A percentile compares a stretch with the other conserved stretches of the same genome.
Evolutionary conservation across 2,888 invertebrate species (phyloP).

Genomic region (Seira musarum): DNA sequence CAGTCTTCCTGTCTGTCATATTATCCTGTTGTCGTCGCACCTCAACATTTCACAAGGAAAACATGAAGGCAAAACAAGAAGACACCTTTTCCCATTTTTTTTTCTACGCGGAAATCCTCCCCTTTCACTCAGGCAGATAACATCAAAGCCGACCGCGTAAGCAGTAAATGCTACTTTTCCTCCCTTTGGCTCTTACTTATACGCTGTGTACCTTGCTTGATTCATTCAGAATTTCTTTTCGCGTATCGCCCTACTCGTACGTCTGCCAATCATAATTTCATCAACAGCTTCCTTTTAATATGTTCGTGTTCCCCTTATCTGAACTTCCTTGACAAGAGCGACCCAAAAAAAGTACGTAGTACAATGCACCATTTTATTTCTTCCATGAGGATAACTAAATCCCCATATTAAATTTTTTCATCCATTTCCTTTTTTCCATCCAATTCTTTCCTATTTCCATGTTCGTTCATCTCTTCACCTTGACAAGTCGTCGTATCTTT

Average conservation of each 20-base stretch:
- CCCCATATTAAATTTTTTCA: not conserved
- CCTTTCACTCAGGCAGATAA: constrained; percentile 6
- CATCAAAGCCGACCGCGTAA: constrained; percentile 2
- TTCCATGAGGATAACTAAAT: constrained; percentile 10
- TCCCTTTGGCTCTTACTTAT: not conserved
- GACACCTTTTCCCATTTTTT: constrained; percentile 40
- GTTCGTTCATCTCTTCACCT: constrained; percentile 36
- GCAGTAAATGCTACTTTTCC: not conserved
- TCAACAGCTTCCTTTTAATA: constrained; percentile 44
- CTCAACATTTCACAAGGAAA: not conserved
- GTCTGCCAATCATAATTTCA: constrained; percentile 60
- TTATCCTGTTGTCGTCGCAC: not conserved
- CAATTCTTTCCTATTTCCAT: constrained; percentile 20
- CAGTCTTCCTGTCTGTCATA: constrained; percentile 37
- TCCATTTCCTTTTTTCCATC: constrained; percentile 24
- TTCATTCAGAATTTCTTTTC: no score
- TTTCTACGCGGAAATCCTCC: constrained; percentile 9
- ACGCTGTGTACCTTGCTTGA: constrained; percentile 14
- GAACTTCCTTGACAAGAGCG: constrained; percentile 23
- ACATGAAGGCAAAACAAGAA: constrained; percentile 15
- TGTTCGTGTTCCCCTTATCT: constrained; percentile 20
- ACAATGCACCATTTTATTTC: constrained; percentile 12
- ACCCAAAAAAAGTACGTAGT: not conserved
- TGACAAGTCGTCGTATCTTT: constrained; percentile 36
- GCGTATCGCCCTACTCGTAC: constrained; percentile 39